Evolutionary conservation across 2,113 vertebrate species (phyloP).

Genomic region (Petroica traversi): DNA sequence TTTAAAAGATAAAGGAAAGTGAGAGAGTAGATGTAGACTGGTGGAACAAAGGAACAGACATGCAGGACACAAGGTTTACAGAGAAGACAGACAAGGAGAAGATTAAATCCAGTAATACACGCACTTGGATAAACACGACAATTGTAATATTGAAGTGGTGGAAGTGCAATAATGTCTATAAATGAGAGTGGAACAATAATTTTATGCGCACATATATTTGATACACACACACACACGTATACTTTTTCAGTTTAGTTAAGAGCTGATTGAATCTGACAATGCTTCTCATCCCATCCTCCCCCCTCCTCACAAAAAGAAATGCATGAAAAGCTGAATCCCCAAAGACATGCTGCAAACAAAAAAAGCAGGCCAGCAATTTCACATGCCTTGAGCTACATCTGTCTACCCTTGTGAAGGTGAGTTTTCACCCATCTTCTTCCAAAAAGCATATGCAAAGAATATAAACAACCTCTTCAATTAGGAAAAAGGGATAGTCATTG

Average conservation of each 20-base stretch:
- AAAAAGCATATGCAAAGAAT: background rate
- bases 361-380: background rate
- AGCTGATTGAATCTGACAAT: background rate
- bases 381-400: background rate
- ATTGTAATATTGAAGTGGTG: background rate
- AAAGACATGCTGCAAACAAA: background rate
- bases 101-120: background rate
- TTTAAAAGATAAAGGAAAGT: background rate
- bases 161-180: background rate
- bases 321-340: background rate
- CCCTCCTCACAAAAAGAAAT: too few relatives aligned
- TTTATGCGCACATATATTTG: background rate
- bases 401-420: background rate
- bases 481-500: background rate
- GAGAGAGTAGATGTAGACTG: background rate
- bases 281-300: background rate
- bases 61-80: background rate
- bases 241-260: background rate
- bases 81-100: background rate
- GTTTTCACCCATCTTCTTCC: background rate
- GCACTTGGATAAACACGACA: background rate
- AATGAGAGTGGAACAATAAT: background rate
- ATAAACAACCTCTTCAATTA: background rate
- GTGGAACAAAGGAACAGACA: background rate
- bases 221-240: background rate